phyloP scores from a whole-genome alignment of 1,140 invertebrate species.

The Idris sp. region DNA sequence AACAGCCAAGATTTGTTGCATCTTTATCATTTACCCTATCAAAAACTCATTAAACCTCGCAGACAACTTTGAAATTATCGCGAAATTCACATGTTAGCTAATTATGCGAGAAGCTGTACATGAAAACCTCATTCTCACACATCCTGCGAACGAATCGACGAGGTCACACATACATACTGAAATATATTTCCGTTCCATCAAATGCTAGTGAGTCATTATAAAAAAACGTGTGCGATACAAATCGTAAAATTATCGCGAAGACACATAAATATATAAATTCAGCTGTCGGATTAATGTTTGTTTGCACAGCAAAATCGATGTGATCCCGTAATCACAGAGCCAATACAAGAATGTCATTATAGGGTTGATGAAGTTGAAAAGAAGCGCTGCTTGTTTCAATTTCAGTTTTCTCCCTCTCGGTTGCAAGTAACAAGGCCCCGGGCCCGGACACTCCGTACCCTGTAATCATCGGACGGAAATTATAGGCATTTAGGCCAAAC shows the following conservation, averaged over 20 bases:
- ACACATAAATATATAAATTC: too few relatives aligned
- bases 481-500: constrained; percentile 76
- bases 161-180: constrained; percentile 30
- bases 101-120: constrained; percentile 44
- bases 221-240: constrained; percentile 32
- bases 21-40: constrained; percentile 19
- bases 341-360: constrained; percentile 69
- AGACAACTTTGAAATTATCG: constrained; percentile 37
- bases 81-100: constrained; percentile 42
- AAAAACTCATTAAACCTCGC: constrained; percentile 20
- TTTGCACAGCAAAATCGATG: constrained; percentile 67
- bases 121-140: constrained; percentile 56
- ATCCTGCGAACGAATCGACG: constrained; percentile 40
- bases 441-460: constrained; percentile 63
- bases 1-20: background rate
- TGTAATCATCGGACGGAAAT: constrained; percentile 76
- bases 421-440: constrained; percentile 64
- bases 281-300: constrained; percentile 65
- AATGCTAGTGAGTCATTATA: constrained; percentile 43
- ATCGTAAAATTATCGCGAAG: too few relatives aligned
- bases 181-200: constrained; percentile 54
- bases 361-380: constrained; percentile 25
- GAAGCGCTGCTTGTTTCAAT: constrained; percentile 70
- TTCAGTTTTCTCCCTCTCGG: constrained; percentile 62
- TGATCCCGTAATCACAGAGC: constrained; percentile 61